Percentiles rank a stretch among this genome's conserved stretches.
phyloP scores from a whole-genome alignment of 2,113 vertebrate species.

The Bubo blakistoni region DNA sequence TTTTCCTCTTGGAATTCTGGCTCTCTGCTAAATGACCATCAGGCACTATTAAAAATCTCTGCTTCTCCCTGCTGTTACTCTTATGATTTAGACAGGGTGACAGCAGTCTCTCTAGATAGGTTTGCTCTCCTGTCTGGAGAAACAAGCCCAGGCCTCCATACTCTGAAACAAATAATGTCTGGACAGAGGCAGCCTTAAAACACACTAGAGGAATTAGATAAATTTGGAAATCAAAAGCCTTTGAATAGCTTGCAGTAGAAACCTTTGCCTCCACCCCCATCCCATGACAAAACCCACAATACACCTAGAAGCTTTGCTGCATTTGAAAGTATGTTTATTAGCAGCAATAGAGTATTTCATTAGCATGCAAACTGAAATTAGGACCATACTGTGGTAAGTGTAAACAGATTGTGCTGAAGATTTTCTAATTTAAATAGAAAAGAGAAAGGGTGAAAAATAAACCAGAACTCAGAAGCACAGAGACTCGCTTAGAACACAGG shows the following conservation, averaged over 20 bases:
- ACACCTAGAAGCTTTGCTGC: background rate
- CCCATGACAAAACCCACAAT: background rate
- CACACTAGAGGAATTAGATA: background rate
- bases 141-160: background rate
- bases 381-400: background rate
- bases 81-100: background rate
- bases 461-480: background rate
- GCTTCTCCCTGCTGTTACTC: background rate
- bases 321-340: background rate
- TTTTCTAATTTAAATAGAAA: background rate
- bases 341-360: background rate
- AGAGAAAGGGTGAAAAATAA: background rate
- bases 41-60: background rate
- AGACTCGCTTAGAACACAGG: background rate
- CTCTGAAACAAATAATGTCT: background rate
- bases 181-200: background rate
- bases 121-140: background rate
- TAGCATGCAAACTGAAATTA: background rate
- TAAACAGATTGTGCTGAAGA: background rate
- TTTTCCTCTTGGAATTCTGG: background rate
- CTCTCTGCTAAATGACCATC: background rate
- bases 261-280: background rate
- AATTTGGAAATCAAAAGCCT: conserved; percentile 8
- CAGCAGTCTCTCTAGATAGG: background rate
- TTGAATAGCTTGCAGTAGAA: background rate